These are phyloP conservation scores for Morphnarchus princeps DNA, from an alignment of 2,113 vertebrate genomes.

Conservation along the genomic window DNA sequence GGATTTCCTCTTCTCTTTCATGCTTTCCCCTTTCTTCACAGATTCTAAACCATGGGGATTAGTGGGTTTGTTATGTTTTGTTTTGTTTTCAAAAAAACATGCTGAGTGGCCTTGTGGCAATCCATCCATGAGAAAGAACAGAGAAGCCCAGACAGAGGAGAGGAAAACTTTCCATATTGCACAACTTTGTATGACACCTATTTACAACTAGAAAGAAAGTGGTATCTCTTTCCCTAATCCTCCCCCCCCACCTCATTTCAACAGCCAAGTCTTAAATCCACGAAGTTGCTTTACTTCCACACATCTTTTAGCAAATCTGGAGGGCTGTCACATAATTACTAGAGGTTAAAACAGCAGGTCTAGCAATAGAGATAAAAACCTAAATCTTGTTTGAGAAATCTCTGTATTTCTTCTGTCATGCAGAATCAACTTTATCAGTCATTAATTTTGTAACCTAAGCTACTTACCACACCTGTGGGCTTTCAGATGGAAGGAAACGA, in stretches of 20 bases:
- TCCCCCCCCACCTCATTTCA: rapidly evolving
- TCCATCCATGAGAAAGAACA: neutral
- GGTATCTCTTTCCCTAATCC: neutral
- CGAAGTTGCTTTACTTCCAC: neutral
- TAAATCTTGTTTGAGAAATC: slow-evolving; percentile 21
- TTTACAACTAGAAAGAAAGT: neutral
- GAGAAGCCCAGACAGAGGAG: neutral
- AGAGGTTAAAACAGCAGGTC: neutral
- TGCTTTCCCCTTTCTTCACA: neutral
- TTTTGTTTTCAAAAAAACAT: too few relatives aligned
- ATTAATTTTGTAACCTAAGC: slow-evolving; percentile 38
- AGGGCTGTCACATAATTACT: neutral
- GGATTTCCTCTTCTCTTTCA: neutral
- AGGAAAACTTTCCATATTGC: neutral
- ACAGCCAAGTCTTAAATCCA: neutral
- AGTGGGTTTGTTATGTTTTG: neutral
- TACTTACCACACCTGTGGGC: slow-evolving; percentile 7
- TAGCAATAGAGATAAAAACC: slow-evolving; percentile 13
- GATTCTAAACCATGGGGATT: neutral
- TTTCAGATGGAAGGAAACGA: slow-evolving; percentile 25
- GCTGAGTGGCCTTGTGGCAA: neutral
- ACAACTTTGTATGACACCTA: neutral
- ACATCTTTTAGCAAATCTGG: neutral
- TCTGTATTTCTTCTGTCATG: slow-evolving; percentile 33
- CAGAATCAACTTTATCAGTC: slow-evolving; percentile 33